Evolutionary conservation across 2,797 vertebrate species (phyloP), one percentile per base, ranked within the genome.

Genomic region (Echeneis naucrates): DNA sequence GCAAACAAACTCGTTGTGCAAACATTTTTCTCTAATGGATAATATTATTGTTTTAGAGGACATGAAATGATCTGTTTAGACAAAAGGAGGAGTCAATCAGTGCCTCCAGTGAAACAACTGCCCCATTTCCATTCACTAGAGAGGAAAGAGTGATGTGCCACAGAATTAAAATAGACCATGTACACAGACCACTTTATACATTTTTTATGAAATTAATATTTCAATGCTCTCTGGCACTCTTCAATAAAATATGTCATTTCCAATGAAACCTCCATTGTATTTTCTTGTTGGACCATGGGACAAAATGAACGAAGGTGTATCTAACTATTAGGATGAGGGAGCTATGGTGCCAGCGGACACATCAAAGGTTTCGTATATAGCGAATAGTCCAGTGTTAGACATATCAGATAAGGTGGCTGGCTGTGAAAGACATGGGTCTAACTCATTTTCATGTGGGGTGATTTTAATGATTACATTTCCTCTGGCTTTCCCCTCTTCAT

Each of bases 171-270:
- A 93, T 94, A 93, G 92, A 93, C 83, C 88, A 64, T 93, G 91
- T 92, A 92, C 92, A 94, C 93, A 94, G 82, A 89, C 88, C 84
- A 83, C 89, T 86, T 84, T 85, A 91, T 94, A 90, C 91, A 94
- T 95, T 93, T 93, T 95, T 93, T 72, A 94, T 92, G 92, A 92
- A 93, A 93, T 89, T 82, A 92, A 95, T 95, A 94, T 94, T 95
- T 94, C 87, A 94, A 83, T 85, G 78, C 71, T 81, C 77, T 83
- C 87, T 70, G 87, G 86, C 91, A 88, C 84, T 87, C 83, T 90
- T 93, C 86, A 93, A 94, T 94, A 93, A 94, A 88, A 94, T 35
- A 93, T 92, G 87, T 92, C 48, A 88, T 92, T 88, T 92, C 75
- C 90, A 89, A 80, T 89, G 86, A 91, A 92, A 89, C 70, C 87